These are phyloP conservation scores for Somateria mollissima DNA, from an alignment of 2,797 vertebrate species.

Conservation along the genomic window DNA sequence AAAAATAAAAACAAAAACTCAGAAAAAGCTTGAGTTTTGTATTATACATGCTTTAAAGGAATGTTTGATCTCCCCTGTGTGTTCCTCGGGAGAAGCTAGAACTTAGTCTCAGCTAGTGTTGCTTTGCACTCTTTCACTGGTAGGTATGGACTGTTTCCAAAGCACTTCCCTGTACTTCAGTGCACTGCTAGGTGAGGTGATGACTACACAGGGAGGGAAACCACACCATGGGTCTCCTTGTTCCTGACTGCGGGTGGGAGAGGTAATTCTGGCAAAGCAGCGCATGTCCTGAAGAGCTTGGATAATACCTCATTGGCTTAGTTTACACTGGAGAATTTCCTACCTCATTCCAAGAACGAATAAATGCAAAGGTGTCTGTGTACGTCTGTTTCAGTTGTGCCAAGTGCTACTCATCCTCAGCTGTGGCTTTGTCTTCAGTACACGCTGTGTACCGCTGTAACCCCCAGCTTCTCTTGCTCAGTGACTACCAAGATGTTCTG, in stretches of 20 bases:
- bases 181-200: neutral
- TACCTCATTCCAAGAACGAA: neutral
- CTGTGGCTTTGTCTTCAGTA: neutral
- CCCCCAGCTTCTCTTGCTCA: neutral
- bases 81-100: neutral
- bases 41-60: neutral
- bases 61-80: neutral
- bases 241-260: neutral
- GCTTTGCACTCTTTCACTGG: neutral
- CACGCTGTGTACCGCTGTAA: neutral
- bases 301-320: neutral
- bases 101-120: neutral
- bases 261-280: neutral
- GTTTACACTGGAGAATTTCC: neutral
- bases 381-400: neutral
- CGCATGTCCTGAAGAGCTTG: neutral
- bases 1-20: neutral
- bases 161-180: neutral
- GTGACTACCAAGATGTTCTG: constrained; percentile 13
- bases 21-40: neutral
- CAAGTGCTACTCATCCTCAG: neutral
- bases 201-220: accelerated
- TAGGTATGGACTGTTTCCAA: neutral
- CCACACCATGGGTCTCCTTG: neutral
- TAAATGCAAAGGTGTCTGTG: neutral